Evolutionary conservation across 2,113 vertebrate species (phyloP), one percentile per base, ranked within the genome.

Genomic region (Geococcyx californianus): DNA sequence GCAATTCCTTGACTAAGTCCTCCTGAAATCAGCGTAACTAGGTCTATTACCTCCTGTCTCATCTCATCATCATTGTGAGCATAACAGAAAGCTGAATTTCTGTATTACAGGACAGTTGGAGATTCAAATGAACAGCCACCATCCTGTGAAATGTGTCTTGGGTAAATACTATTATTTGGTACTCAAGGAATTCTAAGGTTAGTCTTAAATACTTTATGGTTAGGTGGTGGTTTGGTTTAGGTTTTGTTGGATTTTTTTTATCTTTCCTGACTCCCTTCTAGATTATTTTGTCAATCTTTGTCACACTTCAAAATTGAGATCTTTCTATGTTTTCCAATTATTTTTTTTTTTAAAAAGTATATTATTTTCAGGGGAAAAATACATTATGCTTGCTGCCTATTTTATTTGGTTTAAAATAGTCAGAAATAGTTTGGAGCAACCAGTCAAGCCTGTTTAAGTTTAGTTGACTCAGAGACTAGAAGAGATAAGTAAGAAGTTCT

Each of bases 41-140:
- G 12, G 18, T 59, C 31, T 52, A 8, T 20, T 60, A 49, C 28
- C 40, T 60, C 15, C 31, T 21, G 24, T 19, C 33, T 42, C 26
- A 26, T 10, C 31, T 70, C 1, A 1, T 40, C 19, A 9, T 26
- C 28, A 75, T 62, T 55, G 5, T 45, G 42, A 36, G 33, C 0
- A 0, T 14, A 84, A 72, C 10, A 84, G 34, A 58, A 84, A 70
- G 16, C 10, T 84, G 40, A 44, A 15, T 84, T 19, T 33, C 24
- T n/a, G 20, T 21, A 17, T 25, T 62, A 42, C n/a, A 52, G 23
- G 0, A 1, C 68, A 59, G 47, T 7, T 49, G 90, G 29, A 60
- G 29, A 83, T 73, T 40, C 67, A 79, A 83, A 73, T 25, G 26
- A 8, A 47, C 24, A 56, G 6, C 4, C 8, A 72, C 47, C 82